A percentile compares a stretch with the other conserved stretches of the same genome.
Evolutionary conservation across 2,113 vertebrate species (phyloP).

Genomic region (Pipa parva): DNA sequence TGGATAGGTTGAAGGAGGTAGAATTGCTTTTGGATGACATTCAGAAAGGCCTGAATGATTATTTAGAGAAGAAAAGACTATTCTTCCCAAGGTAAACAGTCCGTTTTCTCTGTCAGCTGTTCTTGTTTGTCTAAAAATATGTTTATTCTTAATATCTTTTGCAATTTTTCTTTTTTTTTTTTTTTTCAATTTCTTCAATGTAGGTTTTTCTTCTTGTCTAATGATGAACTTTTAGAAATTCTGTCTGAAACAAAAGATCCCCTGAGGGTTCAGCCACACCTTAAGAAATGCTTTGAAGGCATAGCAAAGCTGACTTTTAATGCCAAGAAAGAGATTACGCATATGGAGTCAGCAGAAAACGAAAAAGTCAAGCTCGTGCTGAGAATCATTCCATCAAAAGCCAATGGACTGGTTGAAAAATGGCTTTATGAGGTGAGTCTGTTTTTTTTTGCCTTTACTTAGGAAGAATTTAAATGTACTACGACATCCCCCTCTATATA

Average conservation of each 20-base stretch:
- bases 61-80: slow-evolving; percentile 64
- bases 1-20: slow-evolving; percentile 68
- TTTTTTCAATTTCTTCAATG: slow-evolving; percentile 40
- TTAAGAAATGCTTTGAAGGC: slow-evolving; percentile 65
- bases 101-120: slow-evolving; percentile 54
- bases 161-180: slow-evolving; percentile 49
- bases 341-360: slow-evolving; percentile 72
- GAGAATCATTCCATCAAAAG: slow-evolving; percentile 66
- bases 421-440: slow-evolving; percentile 74
- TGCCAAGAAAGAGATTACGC: slow-evolving; percentile 66
- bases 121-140: slow-evolving; percentile 51
- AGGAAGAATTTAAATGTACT: no score
- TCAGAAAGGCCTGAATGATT: slow-evolving; percentile 67
- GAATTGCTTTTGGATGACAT: slow-evolving; percentile 69
- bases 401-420: slow-evolving; percentile 75
- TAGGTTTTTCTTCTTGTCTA: slow-evolving; percentile 46
- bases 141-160: slow-evolving; percentile 50
- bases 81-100: slow-evolving; percentile 73
- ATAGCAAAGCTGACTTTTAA: slow-evolving; percentile 70
- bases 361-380: slow-evolving; percentile 66
- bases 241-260: slow-evolving; percentile 63
- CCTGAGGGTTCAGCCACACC: slow-evolving; percentile 51
- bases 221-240: slow-evolving; percentile 50
- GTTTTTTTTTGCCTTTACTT: slow-evolving; percentile 65
- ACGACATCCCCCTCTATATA: no score